phyloP scores from a whole-genome alignment of 2,113 vertebrate species.

The Mobula birostris region DNA sequence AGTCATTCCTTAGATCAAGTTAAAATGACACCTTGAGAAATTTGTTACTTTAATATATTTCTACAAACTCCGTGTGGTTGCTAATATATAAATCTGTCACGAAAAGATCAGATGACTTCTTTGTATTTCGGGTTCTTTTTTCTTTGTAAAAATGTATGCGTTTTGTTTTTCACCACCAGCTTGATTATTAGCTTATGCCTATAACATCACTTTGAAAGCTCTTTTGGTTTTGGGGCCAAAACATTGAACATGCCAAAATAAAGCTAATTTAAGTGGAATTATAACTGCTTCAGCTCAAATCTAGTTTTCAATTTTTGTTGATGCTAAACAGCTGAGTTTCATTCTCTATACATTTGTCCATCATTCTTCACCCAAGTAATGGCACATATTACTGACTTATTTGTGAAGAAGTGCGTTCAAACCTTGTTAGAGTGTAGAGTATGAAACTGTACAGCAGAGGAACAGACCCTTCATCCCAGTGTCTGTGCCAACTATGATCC shows the following conservation, averaged over 20 bases:
- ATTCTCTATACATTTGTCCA: background rate
- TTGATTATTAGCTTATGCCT: background rate
- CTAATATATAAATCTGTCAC: background rate
- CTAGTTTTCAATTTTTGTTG: background rate
- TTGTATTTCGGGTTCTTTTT: background rate
- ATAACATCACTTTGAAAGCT: background rate
- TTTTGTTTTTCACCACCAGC: background rate
- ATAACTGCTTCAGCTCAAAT: background rate
- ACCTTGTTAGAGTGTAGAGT: too few relatives aligned
- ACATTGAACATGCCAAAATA: background rate
- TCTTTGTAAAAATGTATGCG: background rate
- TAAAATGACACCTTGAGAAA: background rate
- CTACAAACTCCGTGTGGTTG: background rate
- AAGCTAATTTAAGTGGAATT: background rate
- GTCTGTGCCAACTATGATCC: too few relatives aligned
- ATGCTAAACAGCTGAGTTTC: background rate
- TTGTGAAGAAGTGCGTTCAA: background rate
- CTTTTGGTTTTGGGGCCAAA: background rate
- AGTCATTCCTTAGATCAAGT: background rate
- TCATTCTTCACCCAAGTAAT: background rate
- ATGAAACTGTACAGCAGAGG: too few relatives aligned
- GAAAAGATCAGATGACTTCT: background rate
- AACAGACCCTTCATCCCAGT: too few relatives aligned
- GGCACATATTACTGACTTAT: background rate
- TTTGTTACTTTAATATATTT: background rate